Evolutionary conservation across 2,113 vertebrate species (phyloP).

Genomic region (Octodon degus): DNA sequence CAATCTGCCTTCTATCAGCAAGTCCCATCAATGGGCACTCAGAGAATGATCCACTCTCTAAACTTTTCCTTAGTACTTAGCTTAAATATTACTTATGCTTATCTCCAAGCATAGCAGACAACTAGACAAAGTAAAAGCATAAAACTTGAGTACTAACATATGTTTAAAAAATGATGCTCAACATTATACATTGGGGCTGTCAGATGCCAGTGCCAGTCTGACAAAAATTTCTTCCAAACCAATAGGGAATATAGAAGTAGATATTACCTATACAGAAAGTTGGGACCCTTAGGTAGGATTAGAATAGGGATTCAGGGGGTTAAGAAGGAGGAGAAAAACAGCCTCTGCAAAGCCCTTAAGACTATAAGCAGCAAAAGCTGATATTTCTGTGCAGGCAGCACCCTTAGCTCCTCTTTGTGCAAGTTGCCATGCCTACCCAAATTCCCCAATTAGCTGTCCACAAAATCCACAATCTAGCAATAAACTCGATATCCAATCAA

Average conservation of each 20-base stretch:
- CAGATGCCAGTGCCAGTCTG: neutral
- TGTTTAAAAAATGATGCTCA: neutral
- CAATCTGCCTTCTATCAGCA: neutral
- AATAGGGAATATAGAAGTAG: neutral
- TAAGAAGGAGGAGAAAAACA: neutral
- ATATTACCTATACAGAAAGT: neutral
- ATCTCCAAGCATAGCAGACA: neutral
- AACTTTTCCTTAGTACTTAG: neutral
- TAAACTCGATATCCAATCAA: neutral
- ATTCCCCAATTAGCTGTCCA: neutral
- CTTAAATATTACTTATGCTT: neutral
- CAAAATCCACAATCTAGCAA: neutral
- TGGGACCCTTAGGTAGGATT: neutral
- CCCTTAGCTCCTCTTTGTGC: neutral
- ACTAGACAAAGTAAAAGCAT: neutral
- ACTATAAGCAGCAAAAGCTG: neutral
- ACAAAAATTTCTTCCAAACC: slow-evolving; percentile 6
- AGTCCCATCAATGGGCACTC: neutral
- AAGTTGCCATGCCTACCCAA: neutral
- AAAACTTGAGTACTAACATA: neutral
- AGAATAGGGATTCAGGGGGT: neutral
- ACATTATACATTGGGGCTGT: neutral
- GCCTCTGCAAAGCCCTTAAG: neutral
- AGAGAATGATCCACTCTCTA: neutral
- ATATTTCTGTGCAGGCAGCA: neutral